A percentile compares a stretch with the other conserved stretches of the same genome.
phyloP scores from a whole-genome alignment of 1,140 invertebrate species.

The Euschistus heros region DNA sequence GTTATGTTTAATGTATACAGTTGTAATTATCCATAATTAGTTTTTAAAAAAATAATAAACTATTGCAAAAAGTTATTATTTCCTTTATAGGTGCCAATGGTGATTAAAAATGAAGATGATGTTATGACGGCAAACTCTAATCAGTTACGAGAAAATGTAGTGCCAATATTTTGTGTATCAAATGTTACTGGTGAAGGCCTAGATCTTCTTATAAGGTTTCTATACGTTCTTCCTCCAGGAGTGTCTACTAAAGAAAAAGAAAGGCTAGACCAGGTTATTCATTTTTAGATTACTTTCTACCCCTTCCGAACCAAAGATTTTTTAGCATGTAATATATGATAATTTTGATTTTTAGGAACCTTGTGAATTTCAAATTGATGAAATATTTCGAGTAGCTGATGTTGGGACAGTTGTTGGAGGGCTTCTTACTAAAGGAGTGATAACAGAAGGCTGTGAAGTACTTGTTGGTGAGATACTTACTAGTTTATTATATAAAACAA shows the following conservation, averaged over 20 bases:
- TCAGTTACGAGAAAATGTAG: slow-evolving; percentile 49
- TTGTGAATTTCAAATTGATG: slow-evolving; percentile 85
- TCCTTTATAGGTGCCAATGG: slow-evolving; percentile 44
- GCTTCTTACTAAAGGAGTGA: slow-evolving; percentile 68
- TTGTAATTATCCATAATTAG: too few relatives aligned
- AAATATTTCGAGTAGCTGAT: slow-evolving; percentile 75
- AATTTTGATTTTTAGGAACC: slow-evolving; percentile 42
- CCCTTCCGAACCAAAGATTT: not conserved
- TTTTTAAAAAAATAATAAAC: too few relatives aligned
- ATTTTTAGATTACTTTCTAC: not conserved
- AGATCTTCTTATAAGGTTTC: slow-evolving; percentile 65
- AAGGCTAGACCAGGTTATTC: slow-evolving; percentile 48
- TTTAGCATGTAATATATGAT: not conserved
- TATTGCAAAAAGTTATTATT: not conserved
- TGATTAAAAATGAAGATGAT: slow-evolving; percentile 57
- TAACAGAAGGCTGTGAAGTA: slow-evolving; percentile 71
- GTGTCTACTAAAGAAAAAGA: slow-evolving; percentile 58
- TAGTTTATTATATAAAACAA: not conserved
- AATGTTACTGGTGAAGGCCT: slow-evolving; percentile 82
- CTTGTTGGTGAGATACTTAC: slow-evolving; percentile 45
- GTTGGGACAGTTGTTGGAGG: slow-evolving; percentile 71
- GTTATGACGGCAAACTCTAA: slow-evolving; percentile 54
- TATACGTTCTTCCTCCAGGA: slow-evolving; percentile 60
- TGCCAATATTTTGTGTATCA: slow-evolving; percentile 91
- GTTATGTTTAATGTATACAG: too few relatives aligned